Evolutionary conservation across 2,797 vertebrate genomes (phyloP).

Genomic region (Oryzias sinensis): DNA sequence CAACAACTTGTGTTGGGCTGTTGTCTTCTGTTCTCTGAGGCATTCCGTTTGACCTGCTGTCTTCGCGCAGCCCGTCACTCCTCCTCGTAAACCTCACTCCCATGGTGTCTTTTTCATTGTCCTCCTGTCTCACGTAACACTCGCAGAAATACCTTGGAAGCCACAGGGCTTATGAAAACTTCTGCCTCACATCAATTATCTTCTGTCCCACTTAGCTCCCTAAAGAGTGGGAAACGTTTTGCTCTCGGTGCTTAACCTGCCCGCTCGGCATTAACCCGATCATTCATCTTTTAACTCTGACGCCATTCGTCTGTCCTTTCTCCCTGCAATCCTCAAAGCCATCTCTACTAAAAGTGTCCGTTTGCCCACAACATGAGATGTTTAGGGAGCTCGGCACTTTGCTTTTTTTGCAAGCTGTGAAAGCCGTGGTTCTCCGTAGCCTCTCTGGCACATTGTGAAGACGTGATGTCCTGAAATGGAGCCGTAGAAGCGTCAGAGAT

Average conservation of each 20-base stretch:
- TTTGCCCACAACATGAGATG: slow-evolving; percentile 41
- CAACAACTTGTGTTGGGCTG: slow-evolving; percentile 50
- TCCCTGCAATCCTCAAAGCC: slow-evolving; percentile 28
- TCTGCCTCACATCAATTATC: slow-evolving; percentile 61
- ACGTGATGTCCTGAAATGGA: slow-evolving; percentile 60
- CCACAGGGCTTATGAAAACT: slow-evolving; percentile 61
- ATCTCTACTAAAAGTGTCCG: slow-evolving; percentile 31
- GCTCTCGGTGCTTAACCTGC: slow-evolving; percentile 50
- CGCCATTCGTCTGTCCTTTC: slow-evolving; percentile 48
- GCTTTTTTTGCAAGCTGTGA: slow-evolving; percentile 14
- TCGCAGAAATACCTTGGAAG: slow-evolving; percentile 60
- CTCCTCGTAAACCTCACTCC: slow-evolving; percentile 54
- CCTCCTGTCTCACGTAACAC: slow-evolving; percentile 60
- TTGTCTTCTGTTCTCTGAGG: slow-evolving; percentile 55
- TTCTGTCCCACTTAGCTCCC: slow-evolving; percentile 40
- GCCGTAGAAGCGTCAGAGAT: slow-evolving; percentile 59
- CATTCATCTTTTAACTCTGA: slow-evolving; percentile 49
- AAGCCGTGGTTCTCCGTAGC: slow-evolving; percentile 17
- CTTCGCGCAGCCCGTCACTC: slow-evolving; percentile 50
- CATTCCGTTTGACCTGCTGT: slow-evolving; percentile 42
- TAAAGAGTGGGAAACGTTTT: slow-evolving; percentile 58
- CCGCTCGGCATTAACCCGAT: slow-evolving; percentile 51
- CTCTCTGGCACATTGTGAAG: slow-evolving; percentile 56
- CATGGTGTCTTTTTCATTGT: slow-evolving; percentile 56
- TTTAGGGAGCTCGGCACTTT: slow-evolving; percentile 17